Percentiles rank a stretch among this genome's conserved stretches.
phyloP scores from a whole-genome alignment of 2,888 invertebrate species.

The Tupiocoris notatus region DNA sequence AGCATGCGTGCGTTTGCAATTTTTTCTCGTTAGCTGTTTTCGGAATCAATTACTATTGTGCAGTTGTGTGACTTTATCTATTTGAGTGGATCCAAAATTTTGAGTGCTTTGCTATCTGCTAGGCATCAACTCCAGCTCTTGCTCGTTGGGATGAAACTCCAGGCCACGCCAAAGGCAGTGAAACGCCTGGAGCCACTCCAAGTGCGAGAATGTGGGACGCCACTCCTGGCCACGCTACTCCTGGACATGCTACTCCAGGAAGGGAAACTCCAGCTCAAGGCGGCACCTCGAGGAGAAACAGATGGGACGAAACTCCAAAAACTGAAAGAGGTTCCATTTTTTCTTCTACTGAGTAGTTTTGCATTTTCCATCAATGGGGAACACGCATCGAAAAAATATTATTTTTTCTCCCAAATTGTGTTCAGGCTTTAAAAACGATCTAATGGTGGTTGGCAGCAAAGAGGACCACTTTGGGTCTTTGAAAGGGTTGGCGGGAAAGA shows the following conservation, averaged over 20 bases:
- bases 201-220: constrained; percentile 95
- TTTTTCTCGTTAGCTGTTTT: no score
- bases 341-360: no score
- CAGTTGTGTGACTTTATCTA: no score
- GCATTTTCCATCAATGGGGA: no score
- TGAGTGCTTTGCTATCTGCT: constrained; percentile 24
- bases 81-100: neutral
- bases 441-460: no score
- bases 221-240: constrained; percentile 90
- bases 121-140: constrained; percentile 70
- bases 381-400: neutral
- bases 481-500: no score
- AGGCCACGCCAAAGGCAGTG: constrained; percentile 75
- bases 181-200: constrained; percentile 89
- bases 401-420: neutral
- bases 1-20: no score
- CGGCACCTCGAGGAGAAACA: constrained; percentile 78
- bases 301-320: constrained; percentile 99
- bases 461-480: no score
- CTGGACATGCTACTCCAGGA: constrained; percentile 80
- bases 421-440: no score
- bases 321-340: constrained; percentile 74
- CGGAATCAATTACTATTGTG: no score
- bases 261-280: constrained; percentile 77
- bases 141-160: constrained; percentile 95